These are phyloP conservation scores for Drosophila erecta DNA, from an alignment of 1,140 invertebrate species.

Conservation along the genomic window DNA sequence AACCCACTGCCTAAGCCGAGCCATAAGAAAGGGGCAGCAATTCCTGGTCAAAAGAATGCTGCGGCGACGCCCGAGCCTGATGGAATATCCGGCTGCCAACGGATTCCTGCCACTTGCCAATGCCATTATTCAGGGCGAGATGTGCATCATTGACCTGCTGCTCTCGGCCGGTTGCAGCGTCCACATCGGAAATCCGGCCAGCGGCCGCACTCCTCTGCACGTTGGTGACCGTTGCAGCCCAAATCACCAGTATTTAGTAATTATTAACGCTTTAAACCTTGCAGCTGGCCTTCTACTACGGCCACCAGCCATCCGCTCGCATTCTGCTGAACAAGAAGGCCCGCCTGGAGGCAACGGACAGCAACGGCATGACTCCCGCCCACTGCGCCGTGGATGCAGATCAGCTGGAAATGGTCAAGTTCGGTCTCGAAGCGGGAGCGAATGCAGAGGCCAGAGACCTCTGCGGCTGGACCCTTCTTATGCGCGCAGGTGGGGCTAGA, in stretches of 20 bases:
- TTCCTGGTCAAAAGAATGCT: conserved; percentile 82
- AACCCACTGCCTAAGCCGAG: conserved; percentile 67
- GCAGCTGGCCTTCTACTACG: conserved; percentile 76
- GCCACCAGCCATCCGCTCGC: conserved; percentile 73
- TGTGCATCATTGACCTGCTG: conserved; percentile 75
- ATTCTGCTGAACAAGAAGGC: conserved; percentile 80
- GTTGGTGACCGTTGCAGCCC: conserved; percentile 22
- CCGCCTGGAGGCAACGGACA: conserved; percentile 66
- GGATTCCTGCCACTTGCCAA: conserved; percentile 76
- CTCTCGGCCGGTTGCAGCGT: conserved; percentile 75
- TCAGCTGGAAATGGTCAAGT: conserved; percentile 76
- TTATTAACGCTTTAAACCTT: neutral
- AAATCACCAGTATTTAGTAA: too few relatives aligned
- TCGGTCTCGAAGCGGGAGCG: conserved; percentile 73
- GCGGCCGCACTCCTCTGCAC: conserved; percentile 70
- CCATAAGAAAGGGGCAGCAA: conserved; percentile 79
- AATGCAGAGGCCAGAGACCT: conserved; percentile 71
- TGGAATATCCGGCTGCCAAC: conserved; percentile 74
- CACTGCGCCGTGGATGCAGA: conserved; percentile 80
- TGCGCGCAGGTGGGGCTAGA: conserved; percentile 65
- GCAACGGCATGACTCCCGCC: conserved; percentile 75
- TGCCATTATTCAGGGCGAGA: conserved; percentile 74
- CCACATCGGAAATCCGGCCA: conserved; percentile 67
- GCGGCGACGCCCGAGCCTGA: conserved; percentile 68
- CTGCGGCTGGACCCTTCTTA: conserved; percentile 75